Base-by-base conservation (phyloP, 1,140 invertebrate species). In the Psilanteris sp. region DNA sequence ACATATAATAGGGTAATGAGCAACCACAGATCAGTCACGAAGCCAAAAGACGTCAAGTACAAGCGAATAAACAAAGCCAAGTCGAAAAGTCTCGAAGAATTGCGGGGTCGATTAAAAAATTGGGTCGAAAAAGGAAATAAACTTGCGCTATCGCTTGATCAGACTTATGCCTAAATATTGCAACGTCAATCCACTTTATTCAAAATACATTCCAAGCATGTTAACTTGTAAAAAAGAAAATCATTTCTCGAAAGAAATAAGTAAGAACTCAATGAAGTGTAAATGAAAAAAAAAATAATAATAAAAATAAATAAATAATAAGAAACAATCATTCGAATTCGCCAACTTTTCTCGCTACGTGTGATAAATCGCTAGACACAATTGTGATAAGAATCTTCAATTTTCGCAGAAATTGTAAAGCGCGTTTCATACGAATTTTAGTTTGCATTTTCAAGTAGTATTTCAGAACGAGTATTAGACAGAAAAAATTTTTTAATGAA, bases 31-130 rank as follows among this genome's bases (percentile, higher is more conserved):
- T 95, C 94, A 32, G 95, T 96, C 29, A 96, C 94, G 1, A 96
- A 96, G 86, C 94, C 95, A 50, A 96, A 96, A 87, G 95, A 96
- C 81, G 94, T 96, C 3, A 96, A 96, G 85, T 96, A 96, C 88
- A 96, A 96, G 83, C 91, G 94, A 72, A 96, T 96, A 85, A 96
- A 96, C 81, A 96, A 96, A 83, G 94, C 94, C 2, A 96, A 96
- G 85, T 96, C 94, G 14, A 95, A 96, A 88, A 96, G 94, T 79
- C 87, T 96, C 36, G 95, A 96, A 79, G 95, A 96, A 78, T 82
- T 96, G 31, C 87, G 95, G 3, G 95, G 94, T 0, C 90, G 94
- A 57, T 87, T 96, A 79, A 94, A 93, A 89, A 94, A 94, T 82
- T 94, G 94, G 91, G 94, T 95, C 0, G 94, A 95, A 55, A 94